Evolutionary conservation across 1,140 invertebrate genomes (phyloP), one percentile per base, ranked within the genome.

Genomic region (Capitella teleta): DNA sequence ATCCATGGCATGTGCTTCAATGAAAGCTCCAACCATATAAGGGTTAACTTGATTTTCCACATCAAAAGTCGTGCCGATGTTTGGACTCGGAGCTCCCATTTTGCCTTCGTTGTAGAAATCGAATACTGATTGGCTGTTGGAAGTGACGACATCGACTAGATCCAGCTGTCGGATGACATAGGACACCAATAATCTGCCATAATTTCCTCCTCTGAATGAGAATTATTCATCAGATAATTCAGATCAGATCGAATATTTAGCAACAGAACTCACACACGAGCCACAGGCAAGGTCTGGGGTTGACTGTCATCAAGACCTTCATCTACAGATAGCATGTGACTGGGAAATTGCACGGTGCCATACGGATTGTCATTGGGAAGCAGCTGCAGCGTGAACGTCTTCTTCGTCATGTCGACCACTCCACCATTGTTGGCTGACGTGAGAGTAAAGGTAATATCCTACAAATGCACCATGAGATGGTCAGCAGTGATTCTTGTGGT

Each of bases 291-390:
- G n/a, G n/a, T n/a, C n/a, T n/a, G n/a, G n/a, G n/a, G n/a, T n/a
- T n/a, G n/a, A n/a, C n/a, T n/a, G n/a, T n/a, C n/a, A n/a, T n/a
- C n/a, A n/a, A n/a, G n/a, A n/a, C n/a, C n/a, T n/a, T n/a, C n/a
- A n/a, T n/a, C n/a, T n/a, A n/a, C n/a, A n/a, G n/a, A n/a, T n/a
- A n/a, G n/a, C n/a, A n/a, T n/a, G 23, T 34, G 40, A 0, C 47
- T 48, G 21, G 49, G 32, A 44, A 70, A 62, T 43, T 61, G 49
- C 2, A 70, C 55, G 21, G 52, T 57, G n/a, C 66, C 67, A 52
- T 67, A 60, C 6, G 67, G 66, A 52, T 65, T 63, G 46, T 70
- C 67, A 59, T 70, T 70, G 16, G 66, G 55, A 8, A 49, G 44
- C n/a, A 70, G 67, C 36, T 55, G 55, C 6, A 70, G 51, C 4